Conservation (phyloP, 2,797 vertebrate species). For the Denticeps clupeoides region DNA sequence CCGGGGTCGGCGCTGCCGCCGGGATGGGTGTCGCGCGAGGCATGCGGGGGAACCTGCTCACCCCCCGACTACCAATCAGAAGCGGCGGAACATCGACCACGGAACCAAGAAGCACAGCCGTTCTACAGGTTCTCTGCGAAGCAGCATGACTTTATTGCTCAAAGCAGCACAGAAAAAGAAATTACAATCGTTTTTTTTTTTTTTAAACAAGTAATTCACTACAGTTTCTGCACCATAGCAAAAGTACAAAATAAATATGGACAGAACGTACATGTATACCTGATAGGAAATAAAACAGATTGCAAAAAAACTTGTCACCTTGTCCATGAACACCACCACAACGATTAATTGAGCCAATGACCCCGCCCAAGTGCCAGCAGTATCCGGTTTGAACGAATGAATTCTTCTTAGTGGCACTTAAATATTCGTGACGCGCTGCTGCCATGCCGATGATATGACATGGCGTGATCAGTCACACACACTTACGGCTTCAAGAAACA, state of each 20-base stretch:
- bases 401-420: too few relatives aligned
- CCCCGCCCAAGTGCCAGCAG: too few relatives aligned
- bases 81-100: background rate
- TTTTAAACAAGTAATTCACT: constrained; percentile 1
- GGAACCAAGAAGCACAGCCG: background rate
- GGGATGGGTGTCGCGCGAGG: constrained; percentile 43
- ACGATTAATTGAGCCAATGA: background rate
- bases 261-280: background rate
- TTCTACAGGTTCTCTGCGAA: background rate
- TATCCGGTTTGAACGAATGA: too few relatives aligned
- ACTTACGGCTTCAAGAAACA: too few relatives aligned
- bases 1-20: too few relatives aligned
- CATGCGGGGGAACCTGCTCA: constrained; percentile 58
- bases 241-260: constrained; percentile 1
- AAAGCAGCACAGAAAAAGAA: constrained; percentile 15
- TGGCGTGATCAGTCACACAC: too few relatives aligned
- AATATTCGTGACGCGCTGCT: too few relatives aligned
- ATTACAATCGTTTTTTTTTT: background rate
- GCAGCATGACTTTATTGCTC: constrained; percentile 13
- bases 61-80: background rate
- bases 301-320: constrained; percentile 18
- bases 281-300: background rate
- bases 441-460: too few relatives aligned
- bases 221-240: background rate
- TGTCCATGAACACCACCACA: background rate